phyloP scores from a whole-genome alignment of 2,797 vertebrate species.

The Pantherophis alleghaniensis region DNA sequence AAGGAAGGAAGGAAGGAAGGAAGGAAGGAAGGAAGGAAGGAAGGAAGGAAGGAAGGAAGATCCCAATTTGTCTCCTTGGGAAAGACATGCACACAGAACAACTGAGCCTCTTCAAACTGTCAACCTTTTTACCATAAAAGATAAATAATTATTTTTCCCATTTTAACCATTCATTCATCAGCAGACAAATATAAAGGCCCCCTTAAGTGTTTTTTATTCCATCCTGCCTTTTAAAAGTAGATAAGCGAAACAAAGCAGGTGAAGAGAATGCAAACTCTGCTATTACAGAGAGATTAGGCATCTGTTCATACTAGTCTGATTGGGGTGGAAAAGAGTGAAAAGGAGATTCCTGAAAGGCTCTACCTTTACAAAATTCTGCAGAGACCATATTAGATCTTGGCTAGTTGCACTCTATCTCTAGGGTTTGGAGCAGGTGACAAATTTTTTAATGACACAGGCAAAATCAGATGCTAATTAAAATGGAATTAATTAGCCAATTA shows the following conservation, averaged over 20 bases:
- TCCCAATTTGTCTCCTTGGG: slow-evolving; percentile 27
- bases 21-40: too few species aligned
- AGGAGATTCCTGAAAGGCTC: slow-evolving; percentile 41
- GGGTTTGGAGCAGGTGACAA: not conserved
- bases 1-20: too few species aligned
- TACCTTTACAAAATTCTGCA: slow-evolving; percentile 46
- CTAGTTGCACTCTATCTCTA: not conserved
- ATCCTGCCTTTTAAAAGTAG: slow-evolving; percentile 59
- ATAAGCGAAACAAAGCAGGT: slow-evolving; percentile 48
- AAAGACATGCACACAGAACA: slow-evolving; percentile 44
- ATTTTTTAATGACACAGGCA: not conserved
- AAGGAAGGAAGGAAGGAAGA: accelerated
- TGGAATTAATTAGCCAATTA: not conserved
- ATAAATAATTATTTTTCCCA: slow-evolving; percentile 57
- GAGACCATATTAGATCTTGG: slow-evolving; percentile 46
- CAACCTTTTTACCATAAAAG: slow-evolving; percentile 63
- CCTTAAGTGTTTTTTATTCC: slow-evolving; percentile 60
- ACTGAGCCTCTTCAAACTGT: slow-evolving; percentile 50
- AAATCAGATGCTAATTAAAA: not conserved
- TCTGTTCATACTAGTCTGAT: slow-evolving; percentile 48
- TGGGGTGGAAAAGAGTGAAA: slow-evolving; percentile 32
- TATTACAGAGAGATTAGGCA: slow-evolving; percentile 53
- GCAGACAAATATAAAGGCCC: slow-evolving; percentile 50
- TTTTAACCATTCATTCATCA: slow-evolving; percentile 63
- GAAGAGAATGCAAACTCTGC: slow-evolving; percentile 38